Evolutionary conservation across 2,797 vertebrate genomes (phyloP).

Genomic region (Malurus leucopterus): DNA sequence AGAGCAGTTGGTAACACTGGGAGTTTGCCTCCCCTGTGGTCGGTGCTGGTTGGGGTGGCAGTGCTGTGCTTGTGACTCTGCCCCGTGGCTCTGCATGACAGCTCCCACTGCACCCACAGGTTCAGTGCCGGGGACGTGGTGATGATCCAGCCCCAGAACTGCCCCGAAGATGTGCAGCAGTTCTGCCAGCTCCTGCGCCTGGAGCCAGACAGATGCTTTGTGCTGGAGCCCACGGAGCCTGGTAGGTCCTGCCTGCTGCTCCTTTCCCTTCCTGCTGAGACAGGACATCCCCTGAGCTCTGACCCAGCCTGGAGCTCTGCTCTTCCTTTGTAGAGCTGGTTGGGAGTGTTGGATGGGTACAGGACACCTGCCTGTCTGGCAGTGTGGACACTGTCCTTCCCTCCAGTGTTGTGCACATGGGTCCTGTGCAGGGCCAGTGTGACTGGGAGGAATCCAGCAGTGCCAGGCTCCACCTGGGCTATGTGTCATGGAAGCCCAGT

Average conservation of each 20-base stretch:
- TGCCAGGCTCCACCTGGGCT: background rate
- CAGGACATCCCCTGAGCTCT: background rate
- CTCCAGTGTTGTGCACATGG: background rate
- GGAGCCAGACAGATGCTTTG: slow-evolving; percentile 76
- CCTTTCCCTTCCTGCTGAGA: background rate
- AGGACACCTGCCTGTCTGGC: background rate
- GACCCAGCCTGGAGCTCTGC: background rate
- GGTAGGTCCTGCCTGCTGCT: slow-evolving; percentile 10
- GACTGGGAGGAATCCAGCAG: background rate
- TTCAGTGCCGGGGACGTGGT: slow-evolving; percentile 85
- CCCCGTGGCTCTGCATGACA: accelerated
- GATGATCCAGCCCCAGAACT: slow-evolving; percentile 84
- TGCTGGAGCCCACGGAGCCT: slow-evolving; percentile 70
- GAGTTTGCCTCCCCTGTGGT: background rate
- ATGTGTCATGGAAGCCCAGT: background rate
- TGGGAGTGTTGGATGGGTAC: background rate
- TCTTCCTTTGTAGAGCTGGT: background rate
- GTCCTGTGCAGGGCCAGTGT: background rate
- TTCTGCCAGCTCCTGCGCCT: slow-evolving; percentile 84
- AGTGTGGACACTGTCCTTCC: background rate
- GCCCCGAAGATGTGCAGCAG: slow-evolving; percentile 68
- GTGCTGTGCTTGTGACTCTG: background rate
- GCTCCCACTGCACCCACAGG: slow-evolving; percentile 59
- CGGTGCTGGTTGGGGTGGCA: background rate
- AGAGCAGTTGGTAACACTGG: background rate